Percentiles rank a stretch among this genome's conserved stretches.
Evolutionary conservation across 2,888 invertebrate genomes (phyloP).

Genomic region (Meandrusa payeni): DNA sequence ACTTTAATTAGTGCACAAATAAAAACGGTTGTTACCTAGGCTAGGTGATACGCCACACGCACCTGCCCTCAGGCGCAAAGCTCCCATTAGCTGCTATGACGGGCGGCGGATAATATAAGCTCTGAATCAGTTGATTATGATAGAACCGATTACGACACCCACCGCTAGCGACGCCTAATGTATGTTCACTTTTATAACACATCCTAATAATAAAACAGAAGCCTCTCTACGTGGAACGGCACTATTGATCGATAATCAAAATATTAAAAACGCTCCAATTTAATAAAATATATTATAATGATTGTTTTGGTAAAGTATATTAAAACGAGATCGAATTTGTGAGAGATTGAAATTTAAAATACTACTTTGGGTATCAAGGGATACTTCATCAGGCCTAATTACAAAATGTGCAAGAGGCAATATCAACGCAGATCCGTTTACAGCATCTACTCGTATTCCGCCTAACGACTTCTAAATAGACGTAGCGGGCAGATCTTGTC

Average conservation of each 20-base stretch:
- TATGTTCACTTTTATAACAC: conserved; percentile 4
- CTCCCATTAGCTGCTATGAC: conserved; percentile 32
- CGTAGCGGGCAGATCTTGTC: conserved; percentile 62
- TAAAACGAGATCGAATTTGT: too few species aligned
- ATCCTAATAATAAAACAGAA: too few species aligned
- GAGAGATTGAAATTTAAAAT: too few species aligned
- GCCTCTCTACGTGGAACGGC: too few species aligned
- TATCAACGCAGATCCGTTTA: conserved; percentile 63
- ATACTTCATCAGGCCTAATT: too few species aligned
- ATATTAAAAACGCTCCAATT: too few species aligned
- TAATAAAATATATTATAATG: too few species aligned
- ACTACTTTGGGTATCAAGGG: too few species aligned
- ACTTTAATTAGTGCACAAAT: conserved; percentile 27
- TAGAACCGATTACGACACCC: conserved; percentile 28
- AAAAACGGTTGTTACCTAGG: conserved; percentile 27
- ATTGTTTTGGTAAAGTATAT: too few species aligned
- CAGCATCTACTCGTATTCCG: conserved; percentile 66
- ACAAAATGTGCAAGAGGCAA: conserved; percentile 60
- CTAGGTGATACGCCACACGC: conserved; percentile 31
- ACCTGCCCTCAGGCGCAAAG: conserved; percentile 36
- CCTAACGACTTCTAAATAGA: conserved; percentile 75
- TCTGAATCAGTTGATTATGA: conserved; percentile 33
- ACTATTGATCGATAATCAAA: too few species aligned
- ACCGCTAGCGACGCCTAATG: conserved; percentile 13
- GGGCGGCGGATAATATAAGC: conserved; percentile 31